Evolutionary conservation across 92 coral and sea anemone genomes (phyloP).

Genomic region (Galaxea fascicularis): DNA sequence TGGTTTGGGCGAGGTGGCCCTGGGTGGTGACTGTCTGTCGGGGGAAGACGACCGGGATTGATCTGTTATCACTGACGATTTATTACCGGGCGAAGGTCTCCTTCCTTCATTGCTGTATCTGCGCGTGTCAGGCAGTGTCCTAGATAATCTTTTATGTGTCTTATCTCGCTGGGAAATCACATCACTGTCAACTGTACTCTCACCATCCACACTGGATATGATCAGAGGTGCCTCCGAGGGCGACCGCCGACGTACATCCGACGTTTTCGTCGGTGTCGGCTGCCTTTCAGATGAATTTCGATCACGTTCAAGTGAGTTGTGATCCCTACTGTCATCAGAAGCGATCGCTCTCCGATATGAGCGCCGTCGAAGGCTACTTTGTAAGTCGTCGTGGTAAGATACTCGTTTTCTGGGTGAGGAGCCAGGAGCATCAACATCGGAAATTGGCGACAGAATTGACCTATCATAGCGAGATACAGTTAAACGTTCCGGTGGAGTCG

Average conservation of each 20-base stretch:
- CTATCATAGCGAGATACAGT: constrained; percentile 34
- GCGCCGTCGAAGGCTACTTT: constrained; percentile 79
- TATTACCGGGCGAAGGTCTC: constrained; percentile 31
- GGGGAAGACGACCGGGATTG: constrained; percentile 67
- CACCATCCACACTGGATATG: constrained; percentile 34
- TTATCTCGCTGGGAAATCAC: constrained; percentile 22
- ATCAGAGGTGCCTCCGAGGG: constrained; percentile 30
- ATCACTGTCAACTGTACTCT: constrained; percentile 10
- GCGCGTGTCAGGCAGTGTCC: constrained; percentile 53
- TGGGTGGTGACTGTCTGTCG: constrained; percentile 50
- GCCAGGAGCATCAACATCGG: constrained; percentile 57
- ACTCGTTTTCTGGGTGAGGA: constrained; percentile 46
- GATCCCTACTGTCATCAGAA: constrained; percentile 42
- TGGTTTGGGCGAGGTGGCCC: constrained; percentile 68
- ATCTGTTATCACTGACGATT: constrained; percentile 70
- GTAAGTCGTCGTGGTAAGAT: constrained; percentile 40
- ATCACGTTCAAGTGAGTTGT: constrained; percentile 13
- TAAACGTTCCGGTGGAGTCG: constrained; percentile 23
- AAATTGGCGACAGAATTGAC: constrained; percentile 45
- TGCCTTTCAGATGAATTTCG: constrained; percentile 33
- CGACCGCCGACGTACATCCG: constrained; percentile 36
- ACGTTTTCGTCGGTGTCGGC: neutral
- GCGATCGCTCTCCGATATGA: constrained; percentile 86
- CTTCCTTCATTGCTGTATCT: constrained; percentile 32
- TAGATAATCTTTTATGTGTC: constrained; percentile 44